Conservation (phyloP, 2,888 invertebrate species). For the Anorthoa munda region DNA sequence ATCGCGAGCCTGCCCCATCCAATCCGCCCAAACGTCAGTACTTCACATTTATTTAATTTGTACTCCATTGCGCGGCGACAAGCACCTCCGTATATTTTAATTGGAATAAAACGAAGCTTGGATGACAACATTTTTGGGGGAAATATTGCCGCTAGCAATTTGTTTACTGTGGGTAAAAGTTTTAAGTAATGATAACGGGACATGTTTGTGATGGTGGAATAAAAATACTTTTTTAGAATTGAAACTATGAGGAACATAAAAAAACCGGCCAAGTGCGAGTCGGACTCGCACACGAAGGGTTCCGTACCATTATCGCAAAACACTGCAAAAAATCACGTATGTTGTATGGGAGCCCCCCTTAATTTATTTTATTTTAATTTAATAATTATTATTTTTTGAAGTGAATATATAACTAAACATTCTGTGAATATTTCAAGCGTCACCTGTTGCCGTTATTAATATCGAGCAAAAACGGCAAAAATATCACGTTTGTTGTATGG, state of each 20-base stretch:
- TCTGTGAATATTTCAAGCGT: too few relatives aligned
- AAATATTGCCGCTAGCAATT: conserved; percentile 44
- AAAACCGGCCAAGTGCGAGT: too few relatives aligned
- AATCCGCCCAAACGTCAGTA: conserved; percentile 66
- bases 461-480: too few relatives aligned
- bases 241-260: background rate
- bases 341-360: too few relatives aligned
- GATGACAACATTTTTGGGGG: conserved; percentile 58
- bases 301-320: too few relatives aligned
- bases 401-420: too few relatives aligned
- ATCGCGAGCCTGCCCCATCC: conserved; percentile 66
- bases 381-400: too few relatives aligned
- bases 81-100: conserved; percentile 68
- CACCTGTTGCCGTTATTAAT: too few relatives aligned
- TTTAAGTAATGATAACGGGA: conserved; percentile 42
- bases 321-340: too few relatives aligned
- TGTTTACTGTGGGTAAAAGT: conserved; percentile 30
- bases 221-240: background rate
- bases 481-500: too few relatives aligned
- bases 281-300: too few relatives aligned
- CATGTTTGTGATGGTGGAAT: conserved; percentile 12
- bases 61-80: conserved; percentile 66
- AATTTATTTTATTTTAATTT: too few relatives aligned
- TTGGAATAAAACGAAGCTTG: conserved; percentile 68
- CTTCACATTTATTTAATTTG: conserved; percentile 73